A percentile compares a stretch with the other conserved stretches of the same genome.
Evolutionary conservation across 1,140 invertebrate species (phyloP).

Genomic region (Scylla paramamosain): DNA sequence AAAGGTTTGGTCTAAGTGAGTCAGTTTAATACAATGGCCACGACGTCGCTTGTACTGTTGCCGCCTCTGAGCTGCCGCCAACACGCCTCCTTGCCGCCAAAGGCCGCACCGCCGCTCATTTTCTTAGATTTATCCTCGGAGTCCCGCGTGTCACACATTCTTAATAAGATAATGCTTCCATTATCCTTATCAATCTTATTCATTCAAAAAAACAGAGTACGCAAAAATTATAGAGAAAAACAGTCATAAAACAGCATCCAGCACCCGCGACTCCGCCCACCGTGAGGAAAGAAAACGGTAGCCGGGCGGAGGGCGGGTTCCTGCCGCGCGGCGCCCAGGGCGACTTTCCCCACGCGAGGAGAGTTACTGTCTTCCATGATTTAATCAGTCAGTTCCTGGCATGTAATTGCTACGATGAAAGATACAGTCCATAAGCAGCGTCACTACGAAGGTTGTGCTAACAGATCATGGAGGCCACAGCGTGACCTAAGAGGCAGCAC

Average conservation of each 20-base stretch:
- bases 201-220: neutral
- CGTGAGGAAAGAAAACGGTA: constrained; percentile 60
- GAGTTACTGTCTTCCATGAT: neutral
- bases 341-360: constrained; percentile 26
- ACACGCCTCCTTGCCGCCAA: neutral
- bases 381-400: neutral
- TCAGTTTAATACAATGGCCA: constrained; percentile 58
- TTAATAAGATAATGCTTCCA: neutral
- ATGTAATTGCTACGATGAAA: neutral
- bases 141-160: neutral
- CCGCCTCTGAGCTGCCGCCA: constrained; percentile 56
- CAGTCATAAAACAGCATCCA: neutral
- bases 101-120: neutral
- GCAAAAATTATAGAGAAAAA: neutral
- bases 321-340: constrained; percentile 37
- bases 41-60: constrained; percentile 59
- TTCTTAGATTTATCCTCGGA: neutral
- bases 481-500: too few species aligned
- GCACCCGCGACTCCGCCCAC: constrained; percentile 21
- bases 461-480: too few species aligned
- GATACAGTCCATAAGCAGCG: too few species aligned
- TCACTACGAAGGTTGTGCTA: too few species aligned
- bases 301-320: constrained; percentile 27
- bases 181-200: neutral
- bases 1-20: constrained; percentile 11